Conservation (phyloP, 2,113 vertebrate species). For the Cynoglossus semilaevis region DNA sequence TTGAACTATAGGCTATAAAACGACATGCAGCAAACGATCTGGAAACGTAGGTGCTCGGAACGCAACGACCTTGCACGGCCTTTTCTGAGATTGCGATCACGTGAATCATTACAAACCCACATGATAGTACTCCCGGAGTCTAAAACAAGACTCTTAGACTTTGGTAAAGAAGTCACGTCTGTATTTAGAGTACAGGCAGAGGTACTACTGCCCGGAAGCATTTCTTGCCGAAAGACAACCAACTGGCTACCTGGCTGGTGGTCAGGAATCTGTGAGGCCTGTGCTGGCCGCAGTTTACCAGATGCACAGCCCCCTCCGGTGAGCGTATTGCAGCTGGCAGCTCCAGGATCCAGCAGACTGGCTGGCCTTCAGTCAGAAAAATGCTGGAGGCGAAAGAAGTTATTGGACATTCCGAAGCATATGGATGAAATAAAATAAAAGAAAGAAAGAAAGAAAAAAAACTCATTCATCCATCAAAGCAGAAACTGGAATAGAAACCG, state of each 20-base stretch:
- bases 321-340: constrained; percentile 60
- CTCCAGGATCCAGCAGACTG: constrained; percentile 37
- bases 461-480: neutral
- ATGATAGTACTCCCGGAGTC: neutral
- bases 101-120: neutral
- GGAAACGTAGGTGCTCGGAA: too few relatives aligned
- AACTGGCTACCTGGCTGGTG: constrained; percentile 60
- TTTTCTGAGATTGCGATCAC: too few relatives aligned
- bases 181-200: constrained; percentile 13
- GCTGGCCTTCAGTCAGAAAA: constrained; percentile 42
- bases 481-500: neutral
- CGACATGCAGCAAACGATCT: too few relatives aligned
- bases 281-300: constrained; percentile 56
- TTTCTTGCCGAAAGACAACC: constrained; percentile 50
- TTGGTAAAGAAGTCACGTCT: constrained; percentile 27
- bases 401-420: constrained; percentile 1
- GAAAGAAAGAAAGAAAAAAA: neutral
- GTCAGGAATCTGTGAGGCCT: constrained; percentile 51
- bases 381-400: constrained; percentile 31
- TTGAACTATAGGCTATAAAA: too few relatives aligned
- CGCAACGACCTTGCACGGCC: too few relatives aligned
- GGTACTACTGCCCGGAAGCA: constrained; percentile 25
- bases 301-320: constrained; percentile 70
- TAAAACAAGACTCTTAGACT: constrained; percentile 3
- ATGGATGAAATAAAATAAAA: neutral